These are phyloP conservation scores for Pipistrellus pygmaeus DNA, from an alignment of 2,797 vertebrate species.

Conservation along the genomic window DNA sequence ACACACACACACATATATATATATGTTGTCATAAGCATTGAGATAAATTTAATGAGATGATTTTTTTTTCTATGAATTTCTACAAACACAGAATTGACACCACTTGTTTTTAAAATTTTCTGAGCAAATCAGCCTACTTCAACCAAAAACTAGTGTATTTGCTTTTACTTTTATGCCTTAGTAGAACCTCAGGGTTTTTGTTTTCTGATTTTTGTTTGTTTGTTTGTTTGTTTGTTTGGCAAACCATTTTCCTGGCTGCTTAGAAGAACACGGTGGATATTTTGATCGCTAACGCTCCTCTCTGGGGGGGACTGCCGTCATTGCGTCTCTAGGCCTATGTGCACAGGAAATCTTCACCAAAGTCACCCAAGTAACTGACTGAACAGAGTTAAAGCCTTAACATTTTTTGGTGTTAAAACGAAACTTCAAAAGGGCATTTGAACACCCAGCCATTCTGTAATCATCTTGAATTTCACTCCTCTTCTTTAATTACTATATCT, in stretches of 20 bases:
- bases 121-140: neutral
- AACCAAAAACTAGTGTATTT: neutral
- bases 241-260: neutral
- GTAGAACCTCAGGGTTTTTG: neutral
- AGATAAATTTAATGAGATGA: neutral
- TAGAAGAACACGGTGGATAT: neutral
- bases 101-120: constrained; percentile 13
- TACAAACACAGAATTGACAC: neutral
- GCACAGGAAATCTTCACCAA: accelerated
- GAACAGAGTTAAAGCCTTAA: neutral
- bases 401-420: neutral
- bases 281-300: accelerated
- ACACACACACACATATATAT: too few relatives aligned
- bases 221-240: neutral
- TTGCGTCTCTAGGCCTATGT: neutral
- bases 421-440: neutral
- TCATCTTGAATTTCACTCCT: constrained; percentile 64
- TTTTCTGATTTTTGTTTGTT: neutral
- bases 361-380: neutral
- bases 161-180: neutral
- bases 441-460: neutral
- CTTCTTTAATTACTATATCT: constrained; percentile 43
- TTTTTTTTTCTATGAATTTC: constrained; percentile 22
- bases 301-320: neutral
- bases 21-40: neutral